These are phyloP conservation scores for Chrysotoxum bicinctum DNA, from an alignment of 2,888 invertebrate genomes.

Conservation along the genomic window DNA sequence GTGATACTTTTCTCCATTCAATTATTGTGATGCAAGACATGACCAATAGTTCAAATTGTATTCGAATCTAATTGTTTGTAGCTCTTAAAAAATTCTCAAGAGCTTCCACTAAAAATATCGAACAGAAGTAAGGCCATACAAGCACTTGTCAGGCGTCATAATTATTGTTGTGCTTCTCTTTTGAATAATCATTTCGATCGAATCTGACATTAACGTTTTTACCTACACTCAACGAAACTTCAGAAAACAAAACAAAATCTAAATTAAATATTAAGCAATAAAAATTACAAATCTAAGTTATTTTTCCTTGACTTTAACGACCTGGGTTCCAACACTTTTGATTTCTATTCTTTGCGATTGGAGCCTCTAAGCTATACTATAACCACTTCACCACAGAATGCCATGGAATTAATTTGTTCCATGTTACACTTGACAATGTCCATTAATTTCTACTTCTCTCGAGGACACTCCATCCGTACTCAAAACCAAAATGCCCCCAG, in stretches of 20 bases:
- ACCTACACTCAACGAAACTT: slow-evolving; percentile 22
- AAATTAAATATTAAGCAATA: neutral
- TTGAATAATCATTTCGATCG: neutral
- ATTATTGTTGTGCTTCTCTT: slow-evolving; percentile 5
- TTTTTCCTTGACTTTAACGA: slow-evolving; percentile 42
- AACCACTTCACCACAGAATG: neutral
- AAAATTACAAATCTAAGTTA: slow-evolving; percentile 13
- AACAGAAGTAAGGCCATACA: neutral
- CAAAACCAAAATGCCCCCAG: neutral
- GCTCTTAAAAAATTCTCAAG: slow-evolving; percentile 2
- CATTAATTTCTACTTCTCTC: slow-evolving; percentile 56
- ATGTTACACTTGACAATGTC: slow-evolving; percentile 52
- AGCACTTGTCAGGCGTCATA: neutral
- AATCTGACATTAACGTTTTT: neutral
- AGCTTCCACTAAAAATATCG: neutral
- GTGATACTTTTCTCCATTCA: neutral
- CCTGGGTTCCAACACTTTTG: slow-evolving; percentile 18
- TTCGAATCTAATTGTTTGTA: neutral
- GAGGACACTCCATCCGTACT: slow-evolving; percentile 24
- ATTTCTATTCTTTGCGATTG: slow-evolving; percentile 8
- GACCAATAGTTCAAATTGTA: neutral
- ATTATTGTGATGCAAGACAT: neutral
- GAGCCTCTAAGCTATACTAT: neutral
- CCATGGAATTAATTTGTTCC: slow-evolving; percentile 50
- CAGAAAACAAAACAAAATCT: neutral